Base-by-base conservation (phyloP, 2,888 invertebrate genomes). In the Epinotia bilunana region DNA sequence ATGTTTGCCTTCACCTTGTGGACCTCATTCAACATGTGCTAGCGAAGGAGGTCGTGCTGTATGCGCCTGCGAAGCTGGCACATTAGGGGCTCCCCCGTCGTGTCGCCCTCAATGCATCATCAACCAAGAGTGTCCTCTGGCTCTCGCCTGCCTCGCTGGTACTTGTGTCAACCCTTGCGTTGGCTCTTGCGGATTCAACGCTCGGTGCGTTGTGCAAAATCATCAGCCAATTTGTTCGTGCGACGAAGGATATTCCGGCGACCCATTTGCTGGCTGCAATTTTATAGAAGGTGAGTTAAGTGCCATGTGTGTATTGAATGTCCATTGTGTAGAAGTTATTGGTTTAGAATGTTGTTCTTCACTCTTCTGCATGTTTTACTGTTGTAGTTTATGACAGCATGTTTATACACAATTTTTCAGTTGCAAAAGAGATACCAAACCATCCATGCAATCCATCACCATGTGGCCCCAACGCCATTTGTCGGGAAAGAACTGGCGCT, bases 371-470 rank as follows among this genome's bases (percentile, higher is more conserved):
- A 77, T 83, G 71, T 72, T 71, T 16, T 65, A 60, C n/a, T 75
- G 20, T 61, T 72, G 65, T 72, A 62, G 61, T 80, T 75, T 61
- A 57, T 73, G 61, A 76, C 61, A 75, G 78, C 78, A 78, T 78
- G 78, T 76, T 81, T 78, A 78, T 79, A 79, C 84, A 77, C 79
- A 79, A 83, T 74, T 86, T 94, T 94, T 91, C 94, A 94, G 94
- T 86, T 86, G 84, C 91, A 80, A 93, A 89, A 92, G 96, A 95
- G 85, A 92, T 91, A 84, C 96, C 95, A 84, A 95, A 91, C 87
- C 95, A 96, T 86, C 97, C 97, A 79, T 97, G 97, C 90, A 95
- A 95, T 89, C 96, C 97, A 80, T 96, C 96, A 79, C 97, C 97
- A 70, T 97, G 97, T 88, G 97, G 97, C 79, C 93, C 96, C 74